Percentiles rank a stretch among this genome's conserved stretches.
These are phyloP conservation scores for Pelobates cultripes DNA, from an alignment of 2,797 vertebrate species.

Conservation along the genomic window DNA sequence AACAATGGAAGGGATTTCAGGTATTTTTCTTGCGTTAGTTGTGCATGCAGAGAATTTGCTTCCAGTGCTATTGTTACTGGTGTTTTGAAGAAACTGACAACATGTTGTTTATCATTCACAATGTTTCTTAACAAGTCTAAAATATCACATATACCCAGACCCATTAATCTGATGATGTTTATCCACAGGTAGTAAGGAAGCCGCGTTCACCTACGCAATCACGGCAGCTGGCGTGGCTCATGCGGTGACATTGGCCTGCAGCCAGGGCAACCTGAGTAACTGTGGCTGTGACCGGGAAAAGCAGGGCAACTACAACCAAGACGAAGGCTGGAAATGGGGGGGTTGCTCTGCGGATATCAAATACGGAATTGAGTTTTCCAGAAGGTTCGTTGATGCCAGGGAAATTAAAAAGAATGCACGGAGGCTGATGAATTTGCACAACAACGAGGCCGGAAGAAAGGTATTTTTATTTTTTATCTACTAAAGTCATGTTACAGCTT, in stretches of 20 bases:
- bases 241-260: conserved; percentile 92
- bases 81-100: neutral
- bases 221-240: conserved; percentile 95
- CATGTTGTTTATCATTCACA: no score
- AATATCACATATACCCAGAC: conserved; percentile 41
- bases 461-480: conserved; percentile 66
- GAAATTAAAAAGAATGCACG: conserved; percentile 97
- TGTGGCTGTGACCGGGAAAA: conserved; percentile 97
- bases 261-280: conserved; percentile 97
- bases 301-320: conserved; percentile 95
- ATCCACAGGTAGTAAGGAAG: conserved; percentile 92
- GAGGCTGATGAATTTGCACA: conserved; percentile 98
- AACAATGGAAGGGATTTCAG: conserved; percentile 38
- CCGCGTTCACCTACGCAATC: conserved; percentile 97
- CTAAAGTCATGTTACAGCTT: no score
- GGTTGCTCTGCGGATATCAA: conserved; percentile 96
- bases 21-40: conserved; percentile 14
- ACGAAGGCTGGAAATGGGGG: conserved; percentile 98
- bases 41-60: conserved; percentile 3
- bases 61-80: neutral
- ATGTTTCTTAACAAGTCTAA: no score
- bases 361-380: conserved; percentile 96
- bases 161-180: conserved; percentile 61
- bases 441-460: conserved; percentile 98
- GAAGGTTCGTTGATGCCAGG: conserved; percentile 93